These are phyloP conservation scores for Phthorimaea operculella DNA, from an alignment of 1,140 invertebrate genomes.

Conservation along the genomic window DNA sequence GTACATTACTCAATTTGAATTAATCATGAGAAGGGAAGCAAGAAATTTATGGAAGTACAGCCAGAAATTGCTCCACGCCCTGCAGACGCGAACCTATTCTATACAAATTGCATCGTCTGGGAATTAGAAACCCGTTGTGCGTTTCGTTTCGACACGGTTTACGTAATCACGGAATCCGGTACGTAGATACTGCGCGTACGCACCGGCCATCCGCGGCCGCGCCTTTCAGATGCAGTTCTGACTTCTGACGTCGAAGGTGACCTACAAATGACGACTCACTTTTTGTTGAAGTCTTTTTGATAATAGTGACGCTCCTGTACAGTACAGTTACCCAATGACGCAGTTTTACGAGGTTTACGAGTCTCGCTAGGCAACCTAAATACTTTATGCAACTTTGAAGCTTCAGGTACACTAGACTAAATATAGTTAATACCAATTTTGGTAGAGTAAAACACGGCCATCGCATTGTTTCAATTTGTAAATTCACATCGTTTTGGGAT, in stretches of 20 bases:
- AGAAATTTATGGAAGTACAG: no score
- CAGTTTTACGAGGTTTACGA: neutral
- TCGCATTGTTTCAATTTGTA: no score
- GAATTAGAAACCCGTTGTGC: slow-evolving; percentile 26
- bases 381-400: no score
- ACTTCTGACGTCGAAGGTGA: neutral
- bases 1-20: no score
- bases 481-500: no score
- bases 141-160: slow-evolving; percentile 18
- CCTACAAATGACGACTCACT: neutral
- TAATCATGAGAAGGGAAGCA: no score
- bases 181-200: neutral
- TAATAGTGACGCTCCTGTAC: neutral
- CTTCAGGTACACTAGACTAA: no score
- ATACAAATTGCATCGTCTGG: slow-evolving; percentile 15
- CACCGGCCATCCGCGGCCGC: slow-evolving; percentile 1
- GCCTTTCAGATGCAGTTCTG: slow-evolving; percentile 1
- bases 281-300: neutral
- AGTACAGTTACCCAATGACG: neutral
- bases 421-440: no score
- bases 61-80: neutral
- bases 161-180: slow-evolving; percentile 13
- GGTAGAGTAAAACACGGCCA: no score
- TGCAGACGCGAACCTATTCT: neutral
- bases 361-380: no score